These are phyloP conservation scores for Schizothorax lantsangensis DNA, from an alignment of 2,797 vertebrate species.

Conservation along the genomic window DNA sequence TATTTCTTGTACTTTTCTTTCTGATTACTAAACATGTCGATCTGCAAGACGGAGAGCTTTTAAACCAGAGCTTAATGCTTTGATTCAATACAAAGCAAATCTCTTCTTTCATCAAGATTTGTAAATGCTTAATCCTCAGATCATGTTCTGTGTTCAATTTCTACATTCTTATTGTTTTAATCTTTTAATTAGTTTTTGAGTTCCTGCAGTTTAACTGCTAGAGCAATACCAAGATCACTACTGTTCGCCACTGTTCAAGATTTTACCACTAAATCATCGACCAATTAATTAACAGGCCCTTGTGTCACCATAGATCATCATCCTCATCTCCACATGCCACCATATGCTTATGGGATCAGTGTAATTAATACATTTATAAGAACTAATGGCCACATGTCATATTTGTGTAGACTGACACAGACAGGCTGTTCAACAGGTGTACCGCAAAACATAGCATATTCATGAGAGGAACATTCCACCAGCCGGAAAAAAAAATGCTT, in stretches of 20 bases:
- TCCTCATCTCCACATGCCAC: constrained; percentile 7
- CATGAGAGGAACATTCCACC: constrained; percentile 55
- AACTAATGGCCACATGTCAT: constrained; percentile 57
- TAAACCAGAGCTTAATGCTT: not conserved
- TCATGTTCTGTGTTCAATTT: not conserved
- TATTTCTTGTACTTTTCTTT: constrained; percentile 7
- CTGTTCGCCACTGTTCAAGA: not conserved
- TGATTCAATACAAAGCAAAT: constrained; percentile 17
- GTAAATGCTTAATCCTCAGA: not conserved
- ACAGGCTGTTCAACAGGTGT: constrained; percentile 53
- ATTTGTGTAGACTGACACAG: constrained; percentile 54
- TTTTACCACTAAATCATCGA: constrained; percentile 1
- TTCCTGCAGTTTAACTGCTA: not conserved
- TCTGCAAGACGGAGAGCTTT: not conserved
- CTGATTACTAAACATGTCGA: not conserved
- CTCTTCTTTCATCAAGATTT: constrained; percentile 4
- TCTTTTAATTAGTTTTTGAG: not conserved
- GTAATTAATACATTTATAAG: constrained; percentile 58
- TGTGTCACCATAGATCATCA: constrained; percentile 22
- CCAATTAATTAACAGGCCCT: not conserved
- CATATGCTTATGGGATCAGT: constrained; percentile 35
- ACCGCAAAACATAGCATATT: constrained; percentile 26
- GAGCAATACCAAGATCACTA: not conserved
- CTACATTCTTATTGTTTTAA: not conserved
- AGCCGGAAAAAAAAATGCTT: constrained; percentile 7